phyloP scores from a whole-genome alignment of 2,113 vertebrate species.

The Clarias magur region DNA sequence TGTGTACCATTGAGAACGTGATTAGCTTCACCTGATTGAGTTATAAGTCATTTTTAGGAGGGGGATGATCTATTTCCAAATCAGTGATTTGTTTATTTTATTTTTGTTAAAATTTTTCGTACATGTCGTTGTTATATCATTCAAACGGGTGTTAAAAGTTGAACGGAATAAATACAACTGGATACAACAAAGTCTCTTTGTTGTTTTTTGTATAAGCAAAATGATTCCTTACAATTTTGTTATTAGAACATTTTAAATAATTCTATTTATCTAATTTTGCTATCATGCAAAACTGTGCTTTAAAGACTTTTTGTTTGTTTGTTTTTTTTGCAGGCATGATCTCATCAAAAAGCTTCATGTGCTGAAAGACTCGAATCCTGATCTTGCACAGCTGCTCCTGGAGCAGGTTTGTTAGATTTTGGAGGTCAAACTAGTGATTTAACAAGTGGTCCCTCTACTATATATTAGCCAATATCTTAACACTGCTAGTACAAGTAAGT shows the following conservation, averaged over 20 bases:
- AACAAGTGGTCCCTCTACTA: not conserved
- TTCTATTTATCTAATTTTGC: too few relatives aligned
- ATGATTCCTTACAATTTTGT: not conserved
- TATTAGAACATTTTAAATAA: not conserved
- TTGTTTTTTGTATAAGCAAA: not conserved
- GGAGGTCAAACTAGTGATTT: not conserved
- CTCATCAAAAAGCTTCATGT: conserved; percentile 86
- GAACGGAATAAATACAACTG: too few relatives aligned
- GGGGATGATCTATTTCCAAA: too few relatives aligned
- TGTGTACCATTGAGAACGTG: too few relatives aligned
- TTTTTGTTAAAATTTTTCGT: too few relatives aligned
- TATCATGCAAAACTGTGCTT: not conserved
- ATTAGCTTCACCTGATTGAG: too few relatives aligned
- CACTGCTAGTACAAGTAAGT: not conserved
- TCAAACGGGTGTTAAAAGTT: too few relatives aligned
- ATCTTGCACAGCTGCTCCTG: conserved; percentile 85
- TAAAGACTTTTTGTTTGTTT: not conserved
- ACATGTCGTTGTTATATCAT: too few relatives aligned
- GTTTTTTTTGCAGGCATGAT: conserved; percentile 73
- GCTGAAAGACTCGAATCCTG: conserved; percentile 79
- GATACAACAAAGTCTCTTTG: too few relatives aligned
- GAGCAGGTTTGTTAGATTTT: conserved; percentile 82
- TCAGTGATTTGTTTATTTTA: too few relatives aligned
- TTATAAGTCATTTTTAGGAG: too few relatives aligned
- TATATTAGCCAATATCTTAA: not conserved